Percentiles rank a stretch among this genome's conserved stretches.
These are phyloP conservation scores for Hydropsyche tenuis DNA, from an alignment of 1,140 invertebrate species.

Conservation along the genomic window DNA sequence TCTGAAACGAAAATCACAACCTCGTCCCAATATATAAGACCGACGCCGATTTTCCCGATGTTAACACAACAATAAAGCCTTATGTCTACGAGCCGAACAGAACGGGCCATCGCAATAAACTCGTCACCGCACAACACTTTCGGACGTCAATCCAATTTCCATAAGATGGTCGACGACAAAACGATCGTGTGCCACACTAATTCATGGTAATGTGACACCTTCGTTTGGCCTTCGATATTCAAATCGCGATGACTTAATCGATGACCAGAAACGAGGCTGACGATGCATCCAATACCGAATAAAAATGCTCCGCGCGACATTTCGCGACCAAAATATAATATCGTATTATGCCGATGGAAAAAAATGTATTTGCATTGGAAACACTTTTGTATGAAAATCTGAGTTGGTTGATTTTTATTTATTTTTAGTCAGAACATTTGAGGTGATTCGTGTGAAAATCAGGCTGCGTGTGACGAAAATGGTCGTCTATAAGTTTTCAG, in stretches of 20 bases:
- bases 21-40: too few species aligned
- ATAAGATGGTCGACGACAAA: slow-evolving; percentile 11
- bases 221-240: slow-evolving; percentile 30
- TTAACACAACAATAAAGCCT: too few species aligned
- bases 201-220: slow-evolving; percentile 33
- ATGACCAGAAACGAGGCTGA: slow-evolving; percentile 16
- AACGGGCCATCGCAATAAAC: too few species aligned
- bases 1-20: too few species aligned
- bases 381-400: slow-evolving; percentile 19
- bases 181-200: slow-evolving; percentile 19
- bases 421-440: background rate
- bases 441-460: slow-evolving; percentile 5
- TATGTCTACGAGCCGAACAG: too few species aligned
- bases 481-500: too few species aligned
- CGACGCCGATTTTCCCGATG: too few species aligned
- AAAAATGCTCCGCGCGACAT: background rate
- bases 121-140: too few species aligned
- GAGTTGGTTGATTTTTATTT: too few species aligned
- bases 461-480: background rate
- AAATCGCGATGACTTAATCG: slow-evolving; percentile 32
- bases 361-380: slow-evolving; percentile 10
- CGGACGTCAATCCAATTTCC: background rate
- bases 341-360: background rate
- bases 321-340: background rate
- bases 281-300: slow-evolving; percentile 25